Evolutionary conservation across 2,888 invertebrate genomes (phyloP).

Genomic region (Stenurella melanura): DNA sequence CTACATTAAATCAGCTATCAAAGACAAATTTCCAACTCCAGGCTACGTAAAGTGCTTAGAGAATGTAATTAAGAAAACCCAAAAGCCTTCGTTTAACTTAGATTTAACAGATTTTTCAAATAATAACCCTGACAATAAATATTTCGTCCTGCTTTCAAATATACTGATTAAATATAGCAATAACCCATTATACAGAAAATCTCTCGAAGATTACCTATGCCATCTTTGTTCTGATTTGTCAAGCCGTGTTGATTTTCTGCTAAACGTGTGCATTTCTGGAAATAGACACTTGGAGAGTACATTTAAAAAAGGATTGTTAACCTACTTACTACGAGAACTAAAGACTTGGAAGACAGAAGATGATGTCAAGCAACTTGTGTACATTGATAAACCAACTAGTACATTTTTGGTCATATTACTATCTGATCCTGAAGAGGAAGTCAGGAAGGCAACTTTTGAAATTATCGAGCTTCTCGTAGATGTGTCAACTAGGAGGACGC

Average conservation of each 20-base stretch:
- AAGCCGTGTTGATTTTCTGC: constrained; percentile 55
- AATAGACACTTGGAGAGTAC: constrained; percentile 39
- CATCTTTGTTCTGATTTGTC: constrained; percentile 47
- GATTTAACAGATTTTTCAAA: constrained; percentile 73
- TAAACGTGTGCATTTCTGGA: constrained; percentile 55
- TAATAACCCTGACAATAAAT: constrained; percentile 69
- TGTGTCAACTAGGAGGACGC: constrained; percentile 39
- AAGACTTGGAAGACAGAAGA: constrained; percentile 33
- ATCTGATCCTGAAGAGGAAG: constrained; percentile 36
- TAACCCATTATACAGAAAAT: constrained; percentile 55
- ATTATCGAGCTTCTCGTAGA: constrained; percentile 43
- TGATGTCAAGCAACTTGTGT: constrained; percentile 32
- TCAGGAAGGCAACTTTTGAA: constrained; percentile 45
- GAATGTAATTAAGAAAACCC: constrained; percentile 74
- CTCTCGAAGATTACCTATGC: constrained; percentile 72
- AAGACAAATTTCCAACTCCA: constrained; percentile 76
- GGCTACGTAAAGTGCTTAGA: constrained; percentile 76
- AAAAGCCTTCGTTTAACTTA: constrained; percentile 70
- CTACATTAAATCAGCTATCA: constrained; percentile 66
- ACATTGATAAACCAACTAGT: constrained; percentile 34
- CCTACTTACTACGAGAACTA: constrained; percentile 46
- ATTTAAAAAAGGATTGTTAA: constrained; percentile 47
- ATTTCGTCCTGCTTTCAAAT: constrained; percentile 64
- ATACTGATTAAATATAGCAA: constrained; percentile 75
- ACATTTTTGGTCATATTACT: constrained; percentile 45